Conservation (phyloP, 2,888 invertebrate genomes). For the Odontocerum albicorne region DNA sequence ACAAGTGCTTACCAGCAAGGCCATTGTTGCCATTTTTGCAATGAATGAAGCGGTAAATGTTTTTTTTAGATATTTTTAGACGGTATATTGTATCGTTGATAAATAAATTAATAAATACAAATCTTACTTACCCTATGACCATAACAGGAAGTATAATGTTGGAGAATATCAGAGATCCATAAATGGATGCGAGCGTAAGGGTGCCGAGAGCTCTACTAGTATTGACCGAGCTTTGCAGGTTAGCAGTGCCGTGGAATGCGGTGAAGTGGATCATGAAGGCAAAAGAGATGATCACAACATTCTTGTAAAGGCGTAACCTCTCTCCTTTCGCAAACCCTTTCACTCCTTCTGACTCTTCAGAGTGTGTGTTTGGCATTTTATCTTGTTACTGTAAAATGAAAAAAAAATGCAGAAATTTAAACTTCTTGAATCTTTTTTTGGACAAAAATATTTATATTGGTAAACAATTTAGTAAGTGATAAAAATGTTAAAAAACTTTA, state of each 20-base stretch:
- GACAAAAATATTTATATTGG: too few species aligned
- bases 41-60: too few species aligned
- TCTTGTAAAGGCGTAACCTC: conserved; percentile 78
- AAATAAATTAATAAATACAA: too few species aligned
- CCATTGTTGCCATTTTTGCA: too few species aligned
- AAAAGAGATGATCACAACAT: conserved; percentile 80
- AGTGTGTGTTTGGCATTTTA: neutral
- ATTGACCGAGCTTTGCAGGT: conserved; percentile 84
- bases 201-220: conserved; percentile 81
- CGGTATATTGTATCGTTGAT: too few species aligned
- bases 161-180: conserved; percentile 84
- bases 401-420: neutral
- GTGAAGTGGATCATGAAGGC: conserved; percentile 93
- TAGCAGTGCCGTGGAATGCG: conserved; percentile 85
- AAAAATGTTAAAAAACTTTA: too few species aligned
- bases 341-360: neutral
- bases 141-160: conserved; percentile 87
- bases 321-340: conserved; percentile 45
- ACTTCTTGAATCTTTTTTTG: neutral
- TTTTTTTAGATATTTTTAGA: too few species aligned
- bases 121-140: conserved; percentile 78
- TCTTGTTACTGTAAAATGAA: neutral
- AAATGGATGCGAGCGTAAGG: conserved; percentile 81
- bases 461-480: too few species aligned
- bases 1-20: too few species aligned